Evolutionary conservation across 2,797 vertebrate genomes (phyloP), one percentile per base, ranked within the genome.

Genomic region (Takifugu rubripes): DNA sequence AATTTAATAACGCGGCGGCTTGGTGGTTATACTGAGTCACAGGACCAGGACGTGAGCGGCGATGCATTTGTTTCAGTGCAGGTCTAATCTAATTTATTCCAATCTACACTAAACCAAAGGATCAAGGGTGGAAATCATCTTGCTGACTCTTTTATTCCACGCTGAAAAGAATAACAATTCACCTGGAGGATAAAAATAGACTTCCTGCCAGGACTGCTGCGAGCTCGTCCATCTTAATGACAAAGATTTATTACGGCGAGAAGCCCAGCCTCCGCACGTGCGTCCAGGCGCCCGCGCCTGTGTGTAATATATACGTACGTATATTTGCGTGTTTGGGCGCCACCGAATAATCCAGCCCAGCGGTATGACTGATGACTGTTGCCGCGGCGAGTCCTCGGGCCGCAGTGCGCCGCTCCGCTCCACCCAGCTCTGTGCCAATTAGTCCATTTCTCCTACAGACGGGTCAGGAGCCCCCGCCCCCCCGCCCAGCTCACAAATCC

Each of bases 301-400:
- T 40, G 47, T 68, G 65, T 64, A 62, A 31, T 59, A 14, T 40
- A 40, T 40, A 21, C 36, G 44, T 68, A 62, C 56, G 58, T 59
- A 53, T 53, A 48, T 61, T 70, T 70, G 55, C 67, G 62, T 78
- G 72, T 82, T 70, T 60, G 36, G 54, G 57, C 47, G 58, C 69
- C 46, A 17, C 57, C 48, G 49, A 58, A 12, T 52, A 74, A 81
- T 79, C 53, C 68, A 42, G 53, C 40, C n/a, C 56, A 40, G 54
- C 64, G 29, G 67, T 24, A 68, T 88, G 85, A 88, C 74, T 73
- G 84, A 89, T 90, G 81, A 87, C 59, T 65, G 55, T 25, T 72
- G 79, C 76, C 75, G 78, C 74, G 33, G 59, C 1, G 71, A 65
- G 74, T 79, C 78, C 79, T 83, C 29, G 0, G 67, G 78, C 83